These are phyloP conservation scores for Allolobophora icterica DNA, from an alignment of 2,888 invertebrate species.

Conservation along the genomic window DNA sequence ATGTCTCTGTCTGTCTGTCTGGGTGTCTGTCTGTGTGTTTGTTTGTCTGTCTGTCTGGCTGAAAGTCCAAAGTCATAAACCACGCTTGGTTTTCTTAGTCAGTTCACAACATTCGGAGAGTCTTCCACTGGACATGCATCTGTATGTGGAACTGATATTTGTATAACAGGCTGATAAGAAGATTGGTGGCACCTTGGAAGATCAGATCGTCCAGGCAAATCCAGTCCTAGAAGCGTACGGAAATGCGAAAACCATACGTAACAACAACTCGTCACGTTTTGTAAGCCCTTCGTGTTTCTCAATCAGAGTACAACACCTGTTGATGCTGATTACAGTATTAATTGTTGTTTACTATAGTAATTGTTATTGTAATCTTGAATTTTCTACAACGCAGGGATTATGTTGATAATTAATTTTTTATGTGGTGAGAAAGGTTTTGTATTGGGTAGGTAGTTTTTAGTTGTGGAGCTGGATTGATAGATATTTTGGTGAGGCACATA, in stretches of 20 bases:
- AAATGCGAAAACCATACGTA: conserved; percentile 71
- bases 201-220: conserved; percentile 99
- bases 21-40: too few relatives aligned
- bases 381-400: neutral
- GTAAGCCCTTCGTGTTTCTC: conserved; percentile 70
- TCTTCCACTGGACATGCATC: neutral
- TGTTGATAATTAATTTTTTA: neutral
- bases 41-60: too few relatives aligned
- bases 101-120: neutral
- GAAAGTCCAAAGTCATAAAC: neutral
- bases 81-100: neutral
- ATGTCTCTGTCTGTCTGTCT: neutral
- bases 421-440: neutral
- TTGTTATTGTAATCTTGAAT: neutral
- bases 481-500: neutral
- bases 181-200: conserved; percentile 79
- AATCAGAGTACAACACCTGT: neutral
- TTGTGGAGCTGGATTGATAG: neutral
- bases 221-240: conserved; percentile 62
- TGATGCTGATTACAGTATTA: neutral
- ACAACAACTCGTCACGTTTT: conserved; percentile 99
- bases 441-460: neutral
- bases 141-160: neutral
- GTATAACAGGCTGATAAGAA: neutral
- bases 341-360: neutral